Conservation (phyloP, 2,888 invertebrate genomes). For the Polydesmus complanatus region DNA sequence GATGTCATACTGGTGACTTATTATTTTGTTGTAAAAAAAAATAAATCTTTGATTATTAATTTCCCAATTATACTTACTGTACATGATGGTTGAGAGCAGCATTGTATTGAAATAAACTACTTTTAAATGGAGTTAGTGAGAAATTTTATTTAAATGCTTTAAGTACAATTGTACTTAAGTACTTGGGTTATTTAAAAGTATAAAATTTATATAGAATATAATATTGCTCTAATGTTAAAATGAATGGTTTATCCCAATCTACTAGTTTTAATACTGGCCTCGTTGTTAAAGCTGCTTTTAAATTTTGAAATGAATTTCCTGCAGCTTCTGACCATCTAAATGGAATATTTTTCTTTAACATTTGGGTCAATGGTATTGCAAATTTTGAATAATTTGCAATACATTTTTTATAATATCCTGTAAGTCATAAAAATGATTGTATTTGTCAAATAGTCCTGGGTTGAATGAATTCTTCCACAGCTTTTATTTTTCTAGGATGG, state of each 20-base stretch:
- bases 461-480: slow-evolving; percentile 1
- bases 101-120: no score
- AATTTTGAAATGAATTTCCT: background rate
- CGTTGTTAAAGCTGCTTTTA: background rate
- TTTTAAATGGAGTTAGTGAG: no score
- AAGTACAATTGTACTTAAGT: no score
- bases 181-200: no score
- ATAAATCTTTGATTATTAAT: no score
- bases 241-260: background rate
- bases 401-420: slow-evolving; percentile 15
- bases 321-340: no score
- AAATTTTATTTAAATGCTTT: no score
- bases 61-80: no score
- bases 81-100: no score
- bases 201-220: no score
- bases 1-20: no score
- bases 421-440: slow-evolving; percentile 16
- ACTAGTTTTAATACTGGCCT: background rate
- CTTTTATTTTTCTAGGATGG: slow-evolving; percentile 13
- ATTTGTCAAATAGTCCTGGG: slow-evolving; percentile 10
- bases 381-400: slow-evolving; percentile 1
- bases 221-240: background rate
- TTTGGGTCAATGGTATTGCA: background rate
- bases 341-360: background rate
- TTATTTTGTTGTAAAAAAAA: no score